Base-by-base conservation (phyloP, 2,797 vertebrate species). In the Kryptolebias ocellatus region DNA sequence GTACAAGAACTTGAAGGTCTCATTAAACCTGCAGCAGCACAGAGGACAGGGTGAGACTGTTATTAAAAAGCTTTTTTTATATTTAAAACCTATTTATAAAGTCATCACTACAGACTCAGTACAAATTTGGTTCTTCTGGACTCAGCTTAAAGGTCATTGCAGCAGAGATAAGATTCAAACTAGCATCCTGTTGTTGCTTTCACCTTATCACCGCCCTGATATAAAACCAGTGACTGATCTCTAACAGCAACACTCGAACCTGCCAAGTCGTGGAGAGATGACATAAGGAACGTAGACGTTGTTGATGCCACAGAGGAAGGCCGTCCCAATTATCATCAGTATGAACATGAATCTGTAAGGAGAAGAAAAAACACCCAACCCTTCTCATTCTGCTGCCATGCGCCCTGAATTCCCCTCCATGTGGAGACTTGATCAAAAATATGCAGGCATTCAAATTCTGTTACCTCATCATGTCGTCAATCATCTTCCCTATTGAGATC, bases 401-500 rank as follows among this genome's bases (percentile, higher is more conserved):
- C 12, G 16, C 2, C 10, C 29, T 24, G 11, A 63, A 17, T 27
- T 54, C 2, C 11, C 10, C 18, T 20, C 0, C 1, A 47, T 34
- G 44, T 3, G 60, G 5, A 2, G 16, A 12, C 4, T 34, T 34
- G 14, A 1, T 51, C 20, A 24, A 14, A 51, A 51, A 34, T 2
- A 51, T 47, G 24, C 15, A 59, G 17, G 15, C 50, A 4, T 7
- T 14, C 17, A 3, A 6, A 4, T 1, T 27, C 12, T 20, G 6
- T 42, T 76, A 96, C 96, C 96, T 90, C 85, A 96, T 96, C 96
- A 98, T 98, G 75, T 97, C 95, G 0, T 96, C 95, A 1, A 97
- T 96, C 96, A 98, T 97, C 87, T 95, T 96, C 49, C 96, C 96
- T 0, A 96, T 96, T 79, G 96, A 97, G 72, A 97, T 98, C 93